Evolutionary conservation across 2,113 vertebrate genomes (phyloP).

Genomic region (Daphoenositta chrysoptera): DNA sequence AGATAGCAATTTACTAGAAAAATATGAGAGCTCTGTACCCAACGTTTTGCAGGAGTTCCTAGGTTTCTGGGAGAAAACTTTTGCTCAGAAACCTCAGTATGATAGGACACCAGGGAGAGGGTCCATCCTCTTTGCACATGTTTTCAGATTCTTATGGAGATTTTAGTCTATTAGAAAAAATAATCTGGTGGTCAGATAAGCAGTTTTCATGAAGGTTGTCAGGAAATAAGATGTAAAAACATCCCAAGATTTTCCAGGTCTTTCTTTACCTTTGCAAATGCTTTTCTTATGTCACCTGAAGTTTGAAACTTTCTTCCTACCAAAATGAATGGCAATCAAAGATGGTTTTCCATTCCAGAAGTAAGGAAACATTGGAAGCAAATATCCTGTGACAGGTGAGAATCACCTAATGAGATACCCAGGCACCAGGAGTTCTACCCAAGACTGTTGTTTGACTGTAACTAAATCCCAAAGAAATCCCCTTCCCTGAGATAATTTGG

Average conservation of each 20-base stretch:
- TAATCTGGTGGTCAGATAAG: neutral
- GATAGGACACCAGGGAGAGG: accelerated
- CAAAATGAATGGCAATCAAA: neutral
- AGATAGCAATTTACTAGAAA: neutral
- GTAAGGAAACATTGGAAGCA: neutral
- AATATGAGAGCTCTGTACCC: neutral
- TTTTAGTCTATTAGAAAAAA: neutral
- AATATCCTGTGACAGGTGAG: neutral
- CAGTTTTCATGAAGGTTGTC: neutral
- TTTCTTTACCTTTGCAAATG: neutral
- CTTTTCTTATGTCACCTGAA: neutral
- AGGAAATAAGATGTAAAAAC: neutral
- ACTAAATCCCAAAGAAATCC: neutral
- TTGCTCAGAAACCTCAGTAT: neutral
- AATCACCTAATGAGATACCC: neutral
- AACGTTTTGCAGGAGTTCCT: neutral
- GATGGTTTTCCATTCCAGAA: neutral
- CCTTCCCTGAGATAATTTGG: neutral
- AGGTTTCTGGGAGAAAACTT: neutral
- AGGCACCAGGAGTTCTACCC: neutral
- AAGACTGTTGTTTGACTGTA: neutral
- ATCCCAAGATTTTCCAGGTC: neutral
- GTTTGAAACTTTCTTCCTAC: neutral
- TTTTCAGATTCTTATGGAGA: neutral
- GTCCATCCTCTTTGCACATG: neutral